Evolutionary conservation across 2,113 vertebrate species (phyloP), one percentile per base, ranked within the genome.

Genomic region (Myanophis thanlyinensis): DNA sequence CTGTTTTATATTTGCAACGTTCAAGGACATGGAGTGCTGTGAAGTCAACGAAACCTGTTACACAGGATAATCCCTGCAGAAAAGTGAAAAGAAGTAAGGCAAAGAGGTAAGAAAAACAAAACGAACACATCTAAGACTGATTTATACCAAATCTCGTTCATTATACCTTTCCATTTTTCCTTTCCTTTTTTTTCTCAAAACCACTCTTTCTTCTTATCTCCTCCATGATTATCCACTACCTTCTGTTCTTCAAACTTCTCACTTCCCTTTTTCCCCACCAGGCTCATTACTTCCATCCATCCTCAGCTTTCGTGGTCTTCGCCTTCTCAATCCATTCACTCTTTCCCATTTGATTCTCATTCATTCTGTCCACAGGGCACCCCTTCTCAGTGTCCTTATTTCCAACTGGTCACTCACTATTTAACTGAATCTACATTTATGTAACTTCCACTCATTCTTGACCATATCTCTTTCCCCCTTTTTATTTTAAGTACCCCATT

Each of bases 231-330:
- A 62, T 62, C 27, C 27, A 62, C 4, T 12, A 4, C 59, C 59
- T 62, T 62, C 59, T 4, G 11, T 62, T 62, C 59, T 62, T 62
- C 59, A 62, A 62, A 62, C 27, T 62, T 62, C 59, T 62, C 27
- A 30, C 11, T 62, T 62, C 59, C 27, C 11, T 30, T 4, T 5
- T 12, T 0, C 1, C 0, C 0, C 2, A 0, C 59, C 59, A n/a
- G 11, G 59, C 11, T 62, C 30, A n/a, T n/a, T 30, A 62, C 27
- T 62, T 62, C 59, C 27, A n/a, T 62, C 30, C 59, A 62, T 0
- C 27, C 30, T n/a, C 59, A 62, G 27, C 25, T 62, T 62, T 5
- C 59, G 30, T 62, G 59, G 27, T 13, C 59, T 30, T 62, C 59
- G 27, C 30, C 30, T n/a, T 62, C 59, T 62, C 59, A 62, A 62